These are phyloP conservation scores for Tinea pellionella DNA, from an alignment of 2,888 invertebrate species.

Conservation along the genomic window DNA sequence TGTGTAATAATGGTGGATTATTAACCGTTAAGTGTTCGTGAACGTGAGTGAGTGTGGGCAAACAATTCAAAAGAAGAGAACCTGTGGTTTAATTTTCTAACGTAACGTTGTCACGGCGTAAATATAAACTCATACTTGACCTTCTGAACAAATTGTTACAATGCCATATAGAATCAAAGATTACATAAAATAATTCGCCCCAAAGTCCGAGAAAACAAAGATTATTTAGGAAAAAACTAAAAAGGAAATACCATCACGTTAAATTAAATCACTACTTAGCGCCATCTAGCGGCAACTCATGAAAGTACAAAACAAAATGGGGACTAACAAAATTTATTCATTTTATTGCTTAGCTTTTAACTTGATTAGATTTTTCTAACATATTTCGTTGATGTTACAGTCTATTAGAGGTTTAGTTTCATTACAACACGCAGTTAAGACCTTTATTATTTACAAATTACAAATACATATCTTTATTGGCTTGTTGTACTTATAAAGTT, in stretches of 20 bases:
- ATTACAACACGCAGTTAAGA: neutral
- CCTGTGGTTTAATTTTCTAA: too few species aligned
- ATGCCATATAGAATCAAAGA: too few species aligned
- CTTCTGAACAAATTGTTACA: too few species aligned
- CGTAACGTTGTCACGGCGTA: too few species aligned
- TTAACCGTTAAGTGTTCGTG: too few species aligned
- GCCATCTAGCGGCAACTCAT: conserved; percentile 53
- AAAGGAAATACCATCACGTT: neutral
- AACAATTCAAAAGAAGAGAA: too few species aligned
- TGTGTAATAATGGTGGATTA: too few species aligned
- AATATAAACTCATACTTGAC: too few species aligned
- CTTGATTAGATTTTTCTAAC: conserved; percentile 12
- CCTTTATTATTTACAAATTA: too few species aligned
- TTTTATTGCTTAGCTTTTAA: conserved; percentile 26
- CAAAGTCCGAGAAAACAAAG: neutral
- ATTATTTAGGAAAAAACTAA: neutral
- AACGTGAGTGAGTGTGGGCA: too few species aligned
- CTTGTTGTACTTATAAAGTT: too few species aligned
- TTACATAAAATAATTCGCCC: neutral
- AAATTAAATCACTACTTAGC: conserved; percentile 52
- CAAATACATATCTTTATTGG: too few species aligned
- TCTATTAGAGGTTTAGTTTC: neutral
- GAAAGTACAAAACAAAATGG: conserved; percentile 55
- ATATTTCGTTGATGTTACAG: neutral
- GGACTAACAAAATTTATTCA: conserved; percentile 43